These are phyloP conservation scores for Lerista edwardsae DNA, from an alignment of 2,797 vertebrate genomes.

Conservation along the genomic window DNA sequence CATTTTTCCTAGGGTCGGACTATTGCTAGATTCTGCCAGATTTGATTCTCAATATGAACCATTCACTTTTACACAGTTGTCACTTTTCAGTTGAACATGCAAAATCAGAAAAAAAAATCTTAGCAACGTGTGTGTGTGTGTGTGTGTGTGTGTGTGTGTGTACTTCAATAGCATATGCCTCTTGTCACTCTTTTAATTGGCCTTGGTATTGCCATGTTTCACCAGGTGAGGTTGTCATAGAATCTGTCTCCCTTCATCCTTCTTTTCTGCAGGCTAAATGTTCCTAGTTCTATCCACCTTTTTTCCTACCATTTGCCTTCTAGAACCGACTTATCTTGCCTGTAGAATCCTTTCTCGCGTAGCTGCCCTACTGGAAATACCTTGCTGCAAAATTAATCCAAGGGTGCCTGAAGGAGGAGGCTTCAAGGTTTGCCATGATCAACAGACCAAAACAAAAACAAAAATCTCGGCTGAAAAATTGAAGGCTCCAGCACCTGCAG, in stretches of 20 bases:
- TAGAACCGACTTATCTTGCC: not conserved
- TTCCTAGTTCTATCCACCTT: not conserved
- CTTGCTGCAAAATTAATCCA: not conserved
- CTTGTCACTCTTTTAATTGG: not conserved
- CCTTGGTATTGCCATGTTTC: not conserved
- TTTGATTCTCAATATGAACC: not conserved
- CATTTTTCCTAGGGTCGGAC: not conserved
- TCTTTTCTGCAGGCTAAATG: not conserved
- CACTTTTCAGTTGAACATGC: not conserved
- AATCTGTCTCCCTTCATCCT: not conserved
- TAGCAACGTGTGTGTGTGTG: too few relatives aligned
- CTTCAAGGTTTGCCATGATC: not conserved
- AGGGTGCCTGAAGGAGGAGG: not conserved
- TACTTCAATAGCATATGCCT: not conserved
- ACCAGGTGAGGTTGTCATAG: not conserved
- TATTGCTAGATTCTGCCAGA: not conserved
- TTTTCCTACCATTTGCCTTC: not conserved
- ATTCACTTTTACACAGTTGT: not conserved
- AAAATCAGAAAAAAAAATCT: not conserved
- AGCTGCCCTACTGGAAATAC: not conserved
- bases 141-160: too few relatives aligned
- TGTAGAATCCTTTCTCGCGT: not conserved
- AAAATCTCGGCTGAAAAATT: not conserved
- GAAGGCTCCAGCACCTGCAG: not conserved
- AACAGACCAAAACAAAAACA: not conserved